These are phyloP conservation scores for Melanotaenia trifasciata DNA, from an alignment of 2,797 vertebrate species.

Conservation along the genomic window DNA sequence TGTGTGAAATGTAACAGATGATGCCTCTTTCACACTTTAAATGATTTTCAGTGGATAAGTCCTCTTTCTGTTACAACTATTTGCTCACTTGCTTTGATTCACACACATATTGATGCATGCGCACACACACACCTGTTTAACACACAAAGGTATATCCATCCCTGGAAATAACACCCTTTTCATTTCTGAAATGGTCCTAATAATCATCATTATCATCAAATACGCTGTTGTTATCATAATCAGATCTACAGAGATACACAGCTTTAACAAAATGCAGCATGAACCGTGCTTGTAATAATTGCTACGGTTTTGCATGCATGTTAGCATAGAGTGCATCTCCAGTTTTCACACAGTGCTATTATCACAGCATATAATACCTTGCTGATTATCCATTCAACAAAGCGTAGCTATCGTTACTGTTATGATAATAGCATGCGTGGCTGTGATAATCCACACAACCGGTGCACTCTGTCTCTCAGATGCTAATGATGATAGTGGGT, in stretches of 20 bases:
- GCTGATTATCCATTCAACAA: constrained; percentile 81
- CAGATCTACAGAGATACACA: constrained; percentile 63
- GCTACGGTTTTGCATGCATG: constrained; percentile 53
- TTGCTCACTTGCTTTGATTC: constrained; percentile 34
- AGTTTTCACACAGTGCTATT: constrained; percentile 76
- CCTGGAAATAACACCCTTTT: constrained; percentile 66
- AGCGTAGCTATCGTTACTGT: constrained; percentile 72
- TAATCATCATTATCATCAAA: constrained; percentile 72
- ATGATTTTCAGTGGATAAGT: constrained; percentile 43
- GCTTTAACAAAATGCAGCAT: constrained; percentile 68
- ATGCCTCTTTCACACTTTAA: constrained; percentile 58
- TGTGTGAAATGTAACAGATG: constrained; percentile 56
- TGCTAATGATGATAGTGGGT: constrained; percentile 79
- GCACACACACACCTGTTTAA: constrained; percentile 31
- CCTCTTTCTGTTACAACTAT: constrained; percentile 36
- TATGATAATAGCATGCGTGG: constrained; percentile 72
- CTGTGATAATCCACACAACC: constrained; percentile 73
- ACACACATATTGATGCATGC: constrained; percentile 8
- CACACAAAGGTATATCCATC: constrained; percentile 59
- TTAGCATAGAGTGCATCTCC: constrained; percentile 63
- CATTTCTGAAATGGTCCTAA: constrained; percentile 60
- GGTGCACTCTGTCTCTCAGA: constrained; percentile 62
- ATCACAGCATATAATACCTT: constrained; percentile 79
- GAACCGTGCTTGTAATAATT: constrained; percentile 73
- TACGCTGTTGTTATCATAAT: constrained; percentile 73